Base-by-base conservation (phyloP, 2,797 vertebrate genomes). In the Decapterus maruadsi region DNA sequence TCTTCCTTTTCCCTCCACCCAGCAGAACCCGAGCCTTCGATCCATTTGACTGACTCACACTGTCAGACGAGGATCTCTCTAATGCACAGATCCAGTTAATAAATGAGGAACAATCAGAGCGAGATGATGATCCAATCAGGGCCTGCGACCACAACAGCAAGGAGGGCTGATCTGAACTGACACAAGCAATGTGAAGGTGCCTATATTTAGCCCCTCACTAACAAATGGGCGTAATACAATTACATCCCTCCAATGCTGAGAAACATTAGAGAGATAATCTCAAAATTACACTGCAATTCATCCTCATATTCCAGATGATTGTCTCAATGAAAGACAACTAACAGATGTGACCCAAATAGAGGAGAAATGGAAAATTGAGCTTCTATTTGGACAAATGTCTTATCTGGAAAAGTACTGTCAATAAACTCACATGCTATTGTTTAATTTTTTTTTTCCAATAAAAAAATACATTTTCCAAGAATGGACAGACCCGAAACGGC, bases 191-290 rank as follows among this genome's bases (percentile, higher is more conserved):
- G 71, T 82, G 69, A 68, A 73, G 66, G 36, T 57, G 26, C 59
- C 78, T 90, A 77, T 92, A 89, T 91, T 83, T 75, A 88, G 83
- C 57, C 63, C 66, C 73, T 88, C 58, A 78, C 90, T 89, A 87
- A 86, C 80, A 90, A 92, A 91, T 61, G 45, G 80, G 67, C 67
- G 77, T 82, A 78, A 79, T 86, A 80, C 83, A 89, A 88, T 85
- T 78, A 70, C 78, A 70, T 76, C 83, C 79, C 81, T 91, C 88
- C 88, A 74, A 86, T 88, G 83, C 85, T 67, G 81, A 72, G 80
- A 72, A 90, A 90, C 85, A 85, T 92, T 88, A 93, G 80, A 89
- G 84, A 84, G 71, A 81, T 92, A 92, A 94, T 92, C 89, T 93
- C 53, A 86, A 93, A 95, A 94, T 94, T 71, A 77, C 90, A 63